A percentile compares a stretch with the other conserved stretches of the same genome.
These are phyloP conservation scores for Natator depressus DNA, from an alignment of 2,113 vertebrate species.

Conservation along the genomic window DNA sequence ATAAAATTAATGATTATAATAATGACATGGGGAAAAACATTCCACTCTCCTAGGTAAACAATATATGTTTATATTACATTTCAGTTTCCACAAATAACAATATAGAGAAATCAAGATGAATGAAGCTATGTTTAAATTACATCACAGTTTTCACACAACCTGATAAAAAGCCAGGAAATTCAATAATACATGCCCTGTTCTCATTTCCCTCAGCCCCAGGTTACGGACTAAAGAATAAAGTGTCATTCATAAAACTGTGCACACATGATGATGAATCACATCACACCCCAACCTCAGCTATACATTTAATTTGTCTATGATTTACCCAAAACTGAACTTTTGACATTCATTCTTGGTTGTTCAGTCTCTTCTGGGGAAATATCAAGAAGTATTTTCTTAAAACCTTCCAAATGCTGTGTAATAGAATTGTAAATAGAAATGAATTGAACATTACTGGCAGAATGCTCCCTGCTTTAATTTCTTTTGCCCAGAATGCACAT, in stretches of 20 bases:
- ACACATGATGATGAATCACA: slow-evolving; percentile 32
- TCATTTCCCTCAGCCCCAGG: slow-evolving; percentile 2
- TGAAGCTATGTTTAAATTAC: slow-evolving; percentile 37
- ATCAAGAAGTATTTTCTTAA: slow-evolving; percentile 16
- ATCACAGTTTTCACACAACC: not conserved
- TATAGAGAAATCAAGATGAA: slow-evolving; percentile 29
- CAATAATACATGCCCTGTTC: slow-evolving; percentile 34
- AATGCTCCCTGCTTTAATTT: not conserved
- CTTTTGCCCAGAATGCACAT: not conserved
- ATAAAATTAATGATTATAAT: not conserved
- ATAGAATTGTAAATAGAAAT: slow-evolving; percentile 33
- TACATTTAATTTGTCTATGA: slow-evolving; percentile 33
- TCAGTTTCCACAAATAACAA: not conserved
- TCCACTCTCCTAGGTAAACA: not conserved
- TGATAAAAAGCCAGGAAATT: slow-evolving; percentile 62
- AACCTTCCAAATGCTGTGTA: not conserved
- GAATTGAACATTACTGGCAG: not conserved
- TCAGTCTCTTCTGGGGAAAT: not conserved
- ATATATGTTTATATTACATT: not conserved
- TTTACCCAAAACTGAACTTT: not conserved
- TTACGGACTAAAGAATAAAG: slow-evolving; percentile 40
- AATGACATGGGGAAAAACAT: not conserved
- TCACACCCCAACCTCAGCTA: slow-evolving; percentile 24
- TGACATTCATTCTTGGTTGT: not conserved
- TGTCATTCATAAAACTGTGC: slow-evolving; percentile 27